A percentile compares a stretch with the other conserved stretches of the same genome.
Evolutionary conservation across 2,113 vertebrate genomes (phyloP).

Genomic region (Dascyllus trimaculatus): DNA sequence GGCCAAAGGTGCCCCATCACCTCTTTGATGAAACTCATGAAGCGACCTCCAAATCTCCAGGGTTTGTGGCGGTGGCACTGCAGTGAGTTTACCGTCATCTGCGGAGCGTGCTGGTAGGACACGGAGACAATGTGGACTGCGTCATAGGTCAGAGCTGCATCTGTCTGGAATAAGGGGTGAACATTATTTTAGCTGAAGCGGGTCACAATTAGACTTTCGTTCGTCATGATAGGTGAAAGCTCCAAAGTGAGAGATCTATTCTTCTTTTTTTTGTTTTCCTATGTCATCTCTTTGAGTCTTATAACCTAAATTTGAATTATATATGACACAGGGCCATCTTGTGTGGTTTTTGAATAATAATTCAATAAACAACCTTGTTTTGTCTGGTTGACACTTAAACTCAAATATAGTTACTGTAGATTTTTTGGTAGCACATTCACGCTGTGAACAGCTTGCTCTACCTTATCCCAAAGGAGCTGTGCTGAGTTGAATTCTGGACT

Average conservation of each 20-base stretch:
- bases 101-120: conserved; percentile 96
- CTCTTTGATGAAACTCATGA: conserved; percentile 99
- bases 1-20: conserved; percentile 81
- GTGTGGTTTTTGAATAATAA: too few species aligned
- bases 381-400: neutral
- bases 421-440: neutral
- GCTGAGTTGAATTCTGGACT: neutral
- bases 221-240: neutral
- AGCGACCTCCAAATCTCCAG: conserved; percentile 96
- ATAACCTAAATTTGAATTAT: too few species aligned
- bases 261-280: too few species aligned
- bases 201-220: neutral
- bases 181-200: conserved; percentile 76
- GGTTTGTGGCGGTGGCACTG: conserved; percentile 99
- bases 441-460: neutral
- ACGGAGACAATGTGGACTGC: conserved; percentile 99
- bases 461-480: neutral
- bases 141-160: conserved; percentile 97
- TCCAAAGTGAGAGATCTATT: too few species aligned
- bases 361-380: neutral
- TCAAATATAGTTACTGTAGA: neutral
- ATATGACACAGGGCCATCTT: too few species aligned
- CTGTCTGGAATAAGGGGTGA: conserved; percentile 93
- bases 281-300: neutral
- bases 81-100: conserved; percentile 99